phyloP scores from a whole-genome alignment of 2,888 invertebrate genomes.

The Notodonta ziczac region DNA sequence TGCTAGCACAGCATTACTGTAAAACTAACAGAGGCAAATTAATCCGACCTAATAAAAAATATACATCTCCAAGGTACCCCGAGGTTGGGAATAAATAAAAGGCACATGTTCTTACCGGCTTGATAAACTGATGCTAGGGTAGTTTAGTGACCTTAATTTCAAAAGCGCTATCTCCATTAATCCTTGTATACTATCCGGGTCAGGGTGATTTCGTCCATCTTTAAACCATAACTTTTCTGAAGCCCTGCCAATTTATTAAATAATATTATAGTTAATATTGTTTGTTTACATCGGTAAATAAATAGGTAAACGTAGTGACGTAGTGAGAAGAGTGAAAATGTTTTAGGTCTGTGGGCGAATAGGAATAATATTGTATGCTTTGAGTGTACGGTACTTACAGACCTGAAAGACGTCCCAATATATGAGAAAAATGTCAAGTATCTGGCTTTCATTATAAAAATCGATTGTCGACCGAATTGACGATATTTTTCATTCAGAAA shows the following conservation, averaged over 20 bases:
- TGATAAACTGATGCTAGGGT: conserved; percentile 85
- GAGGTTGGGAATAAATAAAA: too few relatives aligned
- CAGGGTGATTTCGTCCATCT: conserved; percentile 74
- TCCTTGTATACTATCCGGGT: conserved; percentile 89
- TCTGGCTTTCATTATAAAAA: conserved; percentile 84
- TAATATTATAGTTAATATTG: background rate
- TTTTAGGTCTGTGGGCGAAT: too few relatives aligned
- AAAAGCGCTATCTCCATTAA: conserved; percentile 87
- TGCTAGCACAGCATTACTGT: too few relatives aligned
- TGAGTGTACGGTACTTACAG: conserved; percentile 20
- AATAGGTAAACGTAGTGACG: background rate
- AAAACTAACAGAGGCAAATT: too few relatives aligned
- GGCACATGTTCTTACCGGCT: conserved; percentile 85
- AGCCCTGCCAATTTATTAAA: conserved; percentile 70
- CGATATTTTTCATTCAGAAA: conserved; percentile 19
- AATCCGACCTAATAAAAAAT: too few relatives aligned
- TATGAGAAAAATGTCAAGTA: conserved; percentile 91
- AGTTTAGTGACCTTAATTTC: conserved; percentile 81
- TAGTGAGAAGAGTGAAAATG: too few relatives aligned
- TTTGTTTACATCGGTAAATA: background rate
- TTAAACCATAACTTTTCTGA: conserved; percentile 87
- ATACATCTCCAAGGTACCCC: too few relatives aligned
- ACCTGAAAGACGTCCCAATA: conserved; percentile 92
- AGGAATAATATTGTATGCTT: too few relatives aligned
- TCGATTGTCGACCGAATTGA: background rate